Base-by-base conservation (phyloP, 2,888 invertebrate genomes). In the Chromoteleia sp. region DNA sequence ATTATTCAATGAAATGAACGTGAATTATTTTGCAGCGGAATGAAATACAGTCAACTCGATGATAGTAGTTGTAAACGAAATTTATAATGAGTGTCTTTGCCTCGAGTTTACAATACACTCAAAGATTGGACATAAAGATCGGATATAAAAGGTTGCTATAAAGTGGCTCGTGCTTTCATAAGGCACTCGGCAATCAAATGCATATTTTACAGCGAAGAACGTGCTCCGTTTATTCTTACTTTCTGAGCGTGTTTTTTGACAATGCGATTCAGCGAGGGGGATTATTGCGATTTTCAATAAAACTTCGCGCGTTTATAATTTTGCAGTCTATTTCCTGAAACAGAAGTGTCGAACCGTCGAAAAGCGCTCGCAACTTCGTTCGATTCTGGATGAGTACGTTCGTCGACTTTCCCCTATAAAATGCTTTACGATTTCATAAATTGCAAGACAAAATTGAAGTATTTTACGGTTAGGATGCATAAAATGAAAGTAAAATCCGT, bases 381-480 rank as follows among this genome's bases (percentile, higher is more conserved):
- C 19, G 7, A 1, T 17, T 41, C 17, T 15, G n/a, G 71, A 56
- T 56, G 63, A 63, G 43, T 17, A 29, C 36, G 7, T 59, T 21
- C 36, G 14, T 39, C 12, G 50, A 73, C 71, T 78, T 78, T 78
- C 78, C 56, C 78, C 71, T 45, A 78, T 78, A 71, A 78, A 78
- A 36, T 73, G 43, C 43, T 78, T 78, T 78, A 78, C 59, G 78
- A 36, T 78, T 71, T 58, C 65, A 73, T 78, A 73, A 78, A 73
- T 58, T 45, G 41, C 63, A 21, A 12, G 1, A 17, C 52, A 50
- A 71, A 67, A 67, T 67, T 71, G 41, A 71, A 41, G 63, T 50
- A 63, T 63, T 56, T 68, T 70, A 67, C 58, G 41, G 21, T 45
- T 19, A 43, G 15, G 43, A 45, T 61, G 50, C 54, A 39, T 52